phyloP scores from a whole-genome alignment of 2,888 invertebrate genomes.

The Piscicola geometra region DNA sequence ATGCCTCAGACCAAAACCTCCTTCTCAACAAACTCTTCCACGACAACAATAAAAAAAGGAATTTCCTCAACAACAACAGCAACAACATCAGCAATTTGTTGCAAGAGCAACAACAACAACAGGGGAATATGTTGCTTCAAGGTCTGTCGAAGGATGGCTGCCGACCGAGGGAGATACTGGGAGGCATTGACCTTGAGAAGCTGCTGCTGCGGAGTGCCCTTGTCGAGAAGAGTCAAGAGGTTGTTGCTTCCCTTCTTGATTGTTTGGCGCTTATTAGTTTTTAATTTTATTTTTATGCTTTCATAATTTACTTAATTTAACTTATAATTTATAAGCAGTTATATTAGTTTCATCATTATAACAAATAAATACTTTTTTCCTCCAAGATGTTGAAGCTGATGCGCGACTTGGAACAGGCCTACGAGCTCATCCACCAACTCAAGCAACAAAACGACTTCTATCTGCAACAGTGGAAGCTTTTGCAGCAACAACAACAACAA shows the following conservation, averaged over 20 bases:
- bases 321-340: no score
- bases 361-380: no score
- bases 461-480: conserved; percentile 29
- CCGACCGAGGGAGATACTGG: background rate
- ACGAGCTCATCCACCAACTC: conserved; percentile 41
- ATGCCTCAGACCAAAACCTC: conserved; percentile 10
- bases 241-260: conserved; percentile 34
- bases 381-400: conserved; percentile 36
- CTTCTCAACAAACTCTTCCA: conserved; percentile 8
- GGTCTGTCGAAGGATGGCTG: background rate
- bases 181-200: conserved; percentile 40
- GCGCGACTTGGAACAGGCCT: conserved; percentile 44
- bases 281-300: no score
- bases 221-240: conserved; percentile 45
- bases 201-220: conserved; percentile 42
- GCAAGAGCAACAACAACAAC: conserved; percentile 20
- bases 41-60: conserved; percentile 2
- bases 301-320: no score
- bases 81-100: background rate
- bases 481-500: conserved; percentile 17
- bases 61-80: conserved; percentile 21
- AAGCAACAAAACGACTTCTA: conserved; percentile 39
- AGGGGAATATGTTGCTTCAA: background rate
- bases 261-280: no score
- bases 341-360: no score